Percentiles rank a stretch among this genome's conserved stretches.
Conservation (phyloP, 2,113 vertebrate species). For the Alces alces region DNA sequence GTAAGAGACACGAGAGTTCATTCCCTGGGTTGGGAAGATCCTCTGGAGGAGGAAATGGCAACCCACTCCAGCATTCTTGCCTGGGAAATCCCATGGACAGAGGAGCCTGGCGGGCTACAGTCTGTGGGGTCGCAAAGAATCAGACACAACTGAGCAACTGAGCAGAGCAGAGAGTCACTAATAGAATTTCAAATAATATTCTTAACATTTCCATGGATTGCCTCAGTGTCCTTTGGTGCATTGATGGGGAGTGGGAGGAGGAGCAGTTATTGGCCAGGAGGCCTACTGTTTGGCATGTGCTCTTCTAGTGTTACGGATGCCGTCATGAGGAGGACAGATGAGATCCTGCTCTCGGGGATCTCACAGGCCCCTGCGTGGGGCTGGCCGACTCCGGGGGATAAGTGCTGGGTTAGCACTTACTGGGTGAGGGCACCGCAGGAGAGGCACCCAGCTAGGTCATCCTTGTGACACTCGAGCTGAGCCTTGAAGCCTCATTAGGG, state of each 20-base stretch:
- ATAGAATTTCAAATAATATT: background rate
- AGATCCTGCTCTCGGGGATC: background rate
- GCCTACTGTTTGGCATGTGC: background rate
- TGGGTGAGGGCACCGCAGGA: background rate
- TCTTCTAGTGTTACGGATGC: background rate
- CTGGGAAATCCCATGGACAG: background rate
- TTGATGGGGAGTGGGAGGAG: background rate
- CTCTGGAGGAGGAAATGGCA: background rate
- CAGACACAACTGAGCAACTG: background rate
- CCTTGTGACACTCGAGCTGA: background rate
- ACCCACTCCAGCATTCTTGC: background rate
- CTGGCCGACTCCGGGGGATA: background rate
- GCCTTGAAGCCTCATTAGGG: background rate
- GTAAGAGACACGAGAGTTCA: background rate
- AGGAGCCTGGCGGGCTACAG: background rate
- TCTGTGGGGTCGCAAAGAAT: background rate
- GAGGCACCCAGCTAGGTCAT: background rate
- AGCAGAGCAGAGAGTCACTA: background rate
- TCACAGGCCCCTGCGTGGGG: background rate
- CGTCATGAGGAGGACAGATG: too few relatives aligned
- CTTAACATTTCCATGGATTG: background rate
- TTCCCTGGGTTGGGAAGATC: background rate
- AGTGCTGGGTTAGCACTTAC: background rate
- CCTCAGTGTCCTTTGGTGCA: background rate
- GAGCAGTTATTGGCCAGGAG: too few relatives aligned